Conservation (phyloP, 2,888 invertebrate species). For the Sphecodes monilicornis region DNA sequence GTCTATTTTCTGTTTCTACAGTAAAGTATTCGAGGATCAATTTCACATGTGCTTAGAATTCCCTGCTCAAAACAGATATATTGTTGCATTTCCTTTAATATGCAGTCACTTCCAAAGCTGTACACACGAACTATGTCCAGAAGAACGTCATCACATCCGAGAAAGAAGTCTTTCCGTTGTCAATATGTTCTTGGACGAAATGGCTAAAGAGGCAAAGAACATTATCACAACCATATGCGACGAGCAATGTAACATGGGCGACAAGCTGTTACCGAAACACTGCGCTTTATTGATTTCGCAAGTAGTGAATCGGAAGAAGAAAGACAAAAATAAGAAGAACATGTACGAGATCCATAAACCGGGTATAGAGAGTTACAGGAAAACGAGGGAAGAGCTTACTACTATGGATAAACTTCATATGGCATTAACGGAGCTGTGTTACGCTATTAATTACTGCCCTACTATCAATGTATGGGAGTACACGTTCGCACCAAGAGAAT, state of each 20-base stretch:
- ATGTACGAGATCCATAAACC: slow-evolving; percentile 95
- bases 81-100: slow-evolving; percentile 98
- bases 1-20: slow-evolving; percentile 99
- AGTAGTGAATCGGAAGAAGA: slow-evolving; percentile 94
- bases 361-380: slow-evolving; percentile 97
- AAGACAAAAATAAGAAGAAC: slow-evolving; percentile 96
- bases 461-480: slow-evolving; percentile 99
- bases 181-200: slow-evolving; percentile 98
- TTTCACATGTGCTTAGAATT: slow-evolving; percentile 99
- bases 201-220: slow-evolving; percentile 99
- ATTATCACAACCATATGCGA: slow-evolving; percentile 99
- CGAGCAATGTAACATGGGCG: slow-evolving; percentile 98
- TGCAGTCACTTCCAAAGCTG: slow-evolving; percentile 99
- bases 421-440: slow-evolving; percentile 99
- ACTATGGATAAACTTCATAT: slow-evolving; percentile 99
- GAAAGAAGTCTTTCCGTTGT: slow-evolving; percentile 98
- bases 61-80: slow-evolving; percentile 99
- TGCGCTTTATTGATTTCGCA: slow-evolving; percentile 96
- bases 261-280: slow-evolving; percentile 97
- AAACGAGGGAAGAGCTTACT: slow-evolving; percentile 97
- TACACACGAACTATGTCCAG: slow-evolving; percentile 99
- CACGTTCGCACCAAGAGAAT: slow-evolving; percentile 99
- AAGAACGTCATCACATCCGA: slow-evolving; percentile 98
- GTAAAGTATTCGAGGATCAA: slow-evolving; percentile 98
- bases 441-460: slow-evolving; percentile 97